Evolutionary conservation across 2,113 vertebrate species (phyloP), one percentile per base, ranked within the genome.

Genomic region (Callospermophilus lateralis): DNA sequence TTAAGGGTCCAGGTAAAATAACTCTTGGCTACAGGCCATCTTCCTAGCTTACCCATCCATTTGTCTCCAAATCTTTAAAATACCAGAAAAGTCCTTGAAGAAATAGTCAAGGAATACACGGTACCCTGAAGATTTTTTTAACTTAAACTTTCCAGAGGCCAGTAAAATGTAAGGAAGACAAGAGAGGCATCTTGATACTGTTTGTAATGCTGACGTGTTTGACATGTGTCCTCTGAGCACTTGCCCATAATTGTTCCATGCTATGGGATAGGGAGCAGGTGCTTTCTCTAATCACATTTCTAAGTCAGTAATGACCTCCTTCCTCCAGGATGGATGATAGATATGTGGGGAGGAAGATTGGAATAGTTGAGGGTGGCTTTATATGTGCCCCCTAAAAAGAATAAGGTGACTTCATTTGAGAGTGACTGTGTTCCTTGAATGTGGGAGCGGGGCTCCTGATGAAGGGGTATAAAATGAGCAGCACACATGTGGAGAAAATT

Each of bases 371-470:
- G 8, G 37, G 19, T 68, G 30, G 17, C 61, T 88, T 77, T 65
- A 6, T 24, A 34, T 26, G 30, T 11, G 17, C 4, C 37, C 13
- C 37, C 39, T 84, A 48, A 42, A 48, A 88, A 58, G 37, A 79
- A 45, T 6, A 34, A 61, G 34, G 34, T n/a, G 8, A 39, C 37
- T 89, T 91, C 51, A 74, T 70, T n/a, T 90, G 63, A 2, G 26
- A 70, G 10, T 58, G 32, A 79, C 6, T 17, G 19, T 39, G 61
- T 12, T 37, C 51, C 1, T 1, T 8, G 13, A 76, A 37, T 8
- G 6, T 8, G 55, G 7, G 20, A 20, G 20, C 1, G 45, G 15
- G 20, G n/a, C 10, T 13, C 16, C 30, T 26, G 17, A 39, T 0
- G 51, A 32, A 42, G 22, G 6, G 26, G 32, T n/a, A 74, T 85